These are phyloP conservation scores for Typhlichthys eigenmanni DNA, from an alignment of 2,797 vertebrate species.

Conservation along the genomic window DNA sequence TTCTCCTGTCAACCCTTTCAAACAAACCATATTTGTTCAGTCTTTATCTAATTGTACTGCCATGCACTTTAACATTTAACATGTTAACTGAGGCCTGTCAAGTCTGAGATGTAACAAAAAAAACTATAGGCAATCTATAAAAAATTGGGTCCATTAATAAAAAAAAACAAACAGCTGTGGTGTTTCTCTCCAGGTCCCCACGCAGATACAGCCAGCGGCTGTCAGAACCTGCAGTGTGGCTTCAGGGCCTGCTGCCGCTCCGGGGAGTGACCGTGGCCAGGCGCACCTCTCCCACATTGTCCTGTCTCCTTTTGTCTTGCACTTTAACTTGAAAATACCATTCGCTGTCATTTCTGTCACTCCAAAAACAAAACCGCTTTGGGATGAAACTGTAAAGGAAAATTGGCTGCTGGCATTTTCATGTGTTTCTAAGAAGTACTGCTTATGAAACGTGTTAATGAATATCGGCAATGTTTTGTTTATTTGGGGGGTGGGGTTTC, in stretches of 20 bases:
- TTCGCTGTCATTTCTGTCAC: slow-evolving; percentile 66
- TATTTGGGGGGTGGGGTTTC: slow-evolving; percentile 27
- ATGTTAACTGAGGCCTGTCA: too few species aligned
- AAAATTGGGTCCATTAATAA: too few species aligned
- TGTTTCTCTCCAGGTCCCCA: slow-evolving; percentile 88
- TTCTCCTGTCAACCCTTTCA: too few species aligned
- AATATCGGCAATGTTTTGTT: slow-evolving; percentile 44
- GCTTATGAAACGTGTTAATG: slow-evolving; percentile 29
- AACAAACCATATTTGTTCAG: too few species aligned
- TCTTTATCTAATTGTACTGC: too few species aligned
- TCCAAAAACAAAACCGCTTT: slow-evolving; percentile 49
- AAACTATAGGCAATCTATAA: too few species aligned
- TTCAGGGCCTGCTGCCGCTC: slow-evolving; percentile 98
- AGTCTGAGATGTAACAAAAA: too few species aligned
- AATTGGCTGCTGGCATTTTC: slow-evolving; percentile 36
- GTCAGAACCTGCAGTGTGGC: slow-evolving; percentile 99
- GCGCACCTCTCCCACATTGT: slow-evolving; percentile 69
- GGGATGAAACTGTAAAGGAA: slow-evolving; percentile 56
- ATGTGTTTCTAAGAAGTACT: slow-evolving; percentile 48
- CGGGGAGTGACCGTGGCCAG: slow-evolving; percentile 83
- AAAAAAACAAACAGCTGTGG: slow-evolving; percentile 3
- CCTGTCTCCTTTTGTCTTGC: slow-evolving; percentile 71
- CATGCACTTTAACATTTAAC: too few species aligned
- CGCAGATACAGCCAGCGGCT: slow-evolving; percentile 95
- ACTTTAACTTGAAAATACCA: slow-evolving; percentile 85